Evolutionary conservation across 2,797 vertebrate species (phyloP), one percentile per base, ranked within the genome.

Genomic region (Oreochromis grahami): DNA sequence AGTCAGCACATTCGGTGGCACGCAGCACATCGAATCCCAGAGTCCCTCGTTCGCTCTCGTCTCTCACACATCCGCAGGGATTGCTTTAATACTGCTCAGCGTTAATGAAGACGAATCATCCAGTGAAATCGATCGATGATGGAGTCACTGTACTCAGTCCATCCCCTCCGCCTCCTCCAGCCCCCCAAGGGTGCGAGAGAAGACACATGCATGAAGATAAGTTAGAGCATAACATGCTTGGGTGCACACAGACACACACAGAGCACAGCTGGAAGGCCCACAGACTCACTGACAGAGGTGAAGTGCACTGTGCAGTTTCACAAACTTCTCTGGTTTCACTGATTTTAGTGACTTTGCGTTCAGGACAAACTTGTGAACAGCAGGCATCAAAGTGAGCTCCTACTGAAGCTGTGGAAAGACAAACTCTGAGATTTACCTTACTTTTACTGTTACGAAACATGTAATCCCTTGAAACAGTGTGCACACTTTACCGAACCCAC

Each of bases 41-140:
- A 77, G 43, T 38, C 38, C 36, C 78, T 84, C 8, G 14, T 34
- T 12, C 26, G 19, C 63, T 45, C 65, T 29, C 70, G 29, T 74
- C 86, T 65, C 88, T 79, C 68, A 12, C 76, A 65, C 84, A 26
- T 89, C 81, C 80, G 2, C 76, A 3, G 91, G 88, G 88, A 87
- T 83, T 80, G 82, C 90, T 94, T 95, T 94, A 93, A 92, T 92
- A 82, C 79, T 60, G 90, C 88, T 92, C 83, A 89, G 88, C 84
- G 60, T 92, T 95, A 96, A 96, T 95, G 93, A 95, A 96, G 95
- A 96, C 91, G 86, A 95, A 96, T 95, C 92, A 93, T 94, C 94
- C 92, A 84, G 91, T 93, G 91, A 87, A 94, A 93, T 92, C 86
- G 79, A 96, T 96, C 94, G 83, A 95, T 93, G 93, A 91, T 92